phyloP scores from a whole-genome alignment of 2,888 invertebrate genomes.

The Cephus pygmeus region DNA sequence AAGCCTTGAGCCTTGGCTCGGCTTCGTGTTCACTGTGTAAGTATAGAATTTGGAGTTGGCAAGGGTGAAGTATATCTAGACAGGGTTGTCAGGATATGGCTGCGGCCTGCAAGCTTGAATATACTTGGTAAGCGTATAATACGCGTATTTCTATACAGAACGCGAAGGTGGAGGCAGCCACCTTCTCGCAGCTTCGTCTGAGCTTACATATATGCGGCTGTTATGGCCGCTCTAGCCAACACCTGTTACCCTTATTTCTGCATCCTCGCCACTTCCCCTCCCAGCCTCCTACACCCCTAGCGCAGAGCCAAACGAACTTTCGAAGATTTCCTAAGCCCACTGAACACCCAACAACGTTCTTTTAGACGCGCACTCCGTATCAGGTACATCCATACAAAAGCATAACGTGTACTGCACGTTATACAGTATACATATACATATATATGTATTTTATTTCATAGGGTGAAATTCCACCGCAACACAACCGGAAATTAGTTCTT shows the following conservation, averaged over 20 bases:
- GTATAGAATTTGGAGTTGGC: constrained; percentile 2
- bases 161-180: constrained; percentile 25
- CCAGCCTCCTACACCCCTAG: neutral
- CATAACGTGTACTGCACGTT: no score
- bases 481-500: neutral
- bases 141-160: constrained; percentile 47
- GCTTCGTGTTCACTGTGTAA: neutral
- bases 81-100: neutral
- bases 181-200: constrained; percentile 38
- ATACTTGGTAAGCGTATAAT: constrained; percentile 38
- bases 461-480: neutral
- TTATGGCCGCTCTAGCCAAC: constrained; percentile 49
- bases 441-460: neutral
- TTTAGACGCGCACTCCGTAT: neutral
- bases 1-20: neutral
- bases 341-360: neutral
- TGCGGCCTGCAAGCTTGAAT: neutral
- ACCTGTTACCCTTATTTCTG: constrained; percentile 52
- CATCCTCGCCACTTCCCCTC: constrained; percentile 3
- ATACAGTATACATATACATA: no score
- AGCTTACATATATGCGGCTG: constrained; percentile 30
- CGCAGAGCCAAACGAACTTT: neutral
- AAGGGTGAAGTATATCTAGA: constrained; percentile 6
- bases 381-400: neutral
- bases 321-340: neutral